A percentile compares a stretch with the other conserved stretches of the same genome.
phyloP scores from a whole-genome alignment of 2,888 invertebrate species.

The Thyatira batis region DNA sequence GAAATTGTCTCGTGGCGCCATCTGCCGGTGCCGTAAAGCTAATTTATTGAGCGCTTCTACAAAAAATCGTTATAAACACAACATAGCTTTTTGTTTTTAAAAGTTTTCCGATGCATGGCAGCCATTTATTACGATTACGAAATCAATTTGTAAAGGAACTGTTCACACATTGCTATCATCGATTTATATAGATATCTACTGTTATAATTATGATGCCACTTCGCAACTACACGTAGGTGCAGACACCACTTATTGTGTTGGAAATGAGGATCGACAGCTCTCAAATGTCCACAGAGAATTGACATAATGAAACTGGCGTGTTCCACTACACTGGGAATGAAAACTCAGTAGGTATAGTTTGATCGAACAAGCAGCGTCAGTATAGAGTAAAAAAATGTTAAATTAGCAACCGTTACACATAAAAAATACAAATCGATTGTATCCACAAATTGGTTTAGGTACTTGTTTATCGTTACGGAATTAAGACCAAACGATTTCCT shows the following conservation, averaged over 20 bases:
- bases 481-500: slow-evolving; percentile 19
- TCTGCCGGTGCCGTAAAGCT: slow-evolving; percentile 27
- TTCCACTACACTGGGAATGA: too few relatives aligned
- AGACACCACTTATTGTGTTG: not conserved
- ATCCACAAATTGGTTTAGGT: not conserved
- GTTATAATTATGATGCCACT: too few relatives aligned
- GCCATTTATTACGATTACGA: too few relatives aligned
- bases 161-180: too few relatives aligned
- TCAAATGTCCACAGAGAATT: not conserved
- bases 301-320: not conserved
- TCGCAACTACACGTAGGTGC: not conserved
- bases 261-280: not conserved
- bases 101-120: too few relatives aligned
- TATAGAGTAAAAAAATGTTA: too few relatives aligned
- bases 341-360: not conserved
- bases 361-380: too few relatives aligned
- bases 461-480: slow-evolving; percentile 6
- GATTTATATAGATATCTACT: too few relatives aligned
- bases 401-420: too few relatives aligned
- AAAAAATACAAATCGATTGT: not conserved
- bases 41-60: slow-evolving; percentile 13
- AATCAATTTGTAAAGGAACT: too few relatives aligned
- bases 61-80: not conserved
- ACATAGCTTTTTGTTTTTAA: too few relatives aligned
- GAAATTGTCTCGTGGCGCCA: slow-evolving; percentile 42